Evolutionary conservation across 2,797 vertebrate species (phyloP).

Genomic region (Toxotes lorentzi): DNA sequence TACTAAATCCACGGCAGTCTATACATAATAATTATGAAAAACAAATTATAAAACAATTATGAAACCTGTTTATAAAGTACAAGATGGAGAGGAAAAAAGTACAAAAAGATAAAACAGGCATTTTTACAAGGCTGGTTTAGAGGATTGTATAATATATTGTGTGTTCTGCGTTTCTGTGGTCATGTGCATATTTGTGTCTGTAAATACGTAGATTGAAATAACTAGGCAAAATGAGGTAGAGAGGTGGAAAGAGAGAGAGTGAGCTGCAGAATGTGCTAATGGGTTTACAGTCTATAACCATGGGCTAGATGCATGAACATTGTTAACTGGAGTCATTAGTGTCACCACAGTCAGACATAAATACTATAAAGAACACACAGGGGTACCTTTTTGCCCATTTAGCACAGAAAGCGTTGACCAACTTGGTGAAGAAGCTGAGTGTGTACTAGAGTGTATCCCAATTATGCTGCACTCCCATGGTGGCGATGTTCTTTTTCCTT

Average conservation of each 20-base stretch:
- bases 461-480: slow-evolving; percentile 54
- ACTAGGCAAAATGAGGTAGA: not conserved
- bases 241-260: not conserved
- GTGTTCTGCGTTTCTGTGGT: not conserved
- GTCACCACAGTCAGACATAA: slow-evolving; percentile 59
- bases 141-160: not conserved
- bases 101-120: not conserved
- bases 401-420: slow-evolving; percentile 56
- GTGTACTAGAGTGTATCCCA: slow-evolving; percentile 43
- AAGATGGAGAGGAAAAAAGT: not conserved
- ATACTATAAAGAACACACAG: slow-evolving; percentile 61
- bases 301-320: slow-evolving; percentile 39
- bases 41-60: not conserved
- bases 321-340: slow-evolving; percentile 67
- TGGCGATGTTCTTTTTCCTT: slow-evolving; percentile 40
- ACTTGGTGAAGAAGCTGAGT: slow-evolving; percentile 31
- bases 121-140: not conserved
- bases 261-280: slow-evolving; percentile 32
- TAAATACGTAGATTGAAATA: not conserved
- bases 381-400: slow-evolving; percentile 60
- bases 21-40: too few relatives aligned
- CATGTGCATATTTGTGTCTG: not conserved
- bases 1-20: not conserved
- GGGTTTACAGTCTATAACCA: slow-evolving; percentile 33
- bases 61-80: not conserved